Percentiles rank a stretch among this genome's conserved stretches.
Conservation (phyloP, 2,113 vertebrate genomes). For the Psephotus haematonotus region DNA sequence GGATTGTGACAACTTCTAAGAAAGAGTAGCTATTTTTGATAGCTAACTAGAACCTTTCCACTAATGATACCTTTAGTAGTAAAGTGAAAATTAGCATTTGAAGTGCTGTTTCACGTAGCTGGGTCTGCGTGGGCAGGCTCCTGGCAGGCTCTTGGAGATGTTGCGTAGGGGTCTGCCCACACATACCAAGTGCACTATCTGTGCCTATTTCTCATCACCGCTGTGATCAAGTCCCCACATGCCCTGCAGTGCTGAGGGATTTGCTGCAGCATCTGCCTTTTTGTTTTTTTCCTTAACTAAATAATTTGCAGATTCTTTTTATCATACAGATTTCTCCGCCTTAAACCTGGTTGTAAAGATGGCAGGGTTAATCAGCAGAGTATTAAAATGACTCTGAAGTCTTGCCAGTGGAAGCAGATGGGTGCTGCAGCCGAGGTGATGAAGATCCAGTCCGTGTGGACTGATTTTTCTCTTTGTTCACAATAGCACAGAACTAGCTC, state of each 20-base stretch:
- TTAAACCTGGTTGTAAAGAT: background rate
- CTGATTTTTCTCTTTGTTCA: constrained; percentile 19
- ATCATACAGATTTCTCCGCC: background rate
- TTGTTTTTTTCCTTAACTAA: background rate
- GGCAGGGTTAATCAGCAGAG: background rate
- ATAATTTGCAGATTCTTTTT: background rate
- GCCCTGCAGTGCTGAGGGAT: constrained; percentile 21
- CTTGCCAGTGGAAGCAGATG: constrained; percentile 30
- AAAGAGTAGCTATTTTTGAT: background rate
- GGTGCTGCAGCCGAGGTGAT: constrained; percentile 22
- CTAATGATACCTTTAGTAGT: background rate
- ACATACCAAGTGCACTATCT: background rate
- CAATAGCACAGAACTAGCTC: background rate
- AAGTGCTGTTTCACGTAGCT: background rate
- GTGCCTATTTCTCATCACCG: background rate
- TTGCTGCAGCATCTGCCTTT: background rate
- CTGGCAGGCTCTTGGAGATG: constrained; percentile 22
- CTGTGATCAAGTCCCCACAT: background rate
- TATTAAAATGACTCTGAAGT: constrained; percentile 1
- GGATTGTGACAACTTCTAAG: background rate
- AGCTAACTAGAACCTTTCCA: constrained; percentile 16
- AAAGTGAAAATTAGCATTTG: constrained; percentile 22
- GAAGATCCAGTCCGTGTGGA: background rate
- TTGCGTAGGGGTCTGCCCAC: constrained; percentile 33
- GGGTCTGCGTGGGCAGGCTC: constrained; percentile 41